Evolutionary conservation across 2,888 invertebrate species (phyloP).

Genomic region (Platycheirus rosarum): DNA sequence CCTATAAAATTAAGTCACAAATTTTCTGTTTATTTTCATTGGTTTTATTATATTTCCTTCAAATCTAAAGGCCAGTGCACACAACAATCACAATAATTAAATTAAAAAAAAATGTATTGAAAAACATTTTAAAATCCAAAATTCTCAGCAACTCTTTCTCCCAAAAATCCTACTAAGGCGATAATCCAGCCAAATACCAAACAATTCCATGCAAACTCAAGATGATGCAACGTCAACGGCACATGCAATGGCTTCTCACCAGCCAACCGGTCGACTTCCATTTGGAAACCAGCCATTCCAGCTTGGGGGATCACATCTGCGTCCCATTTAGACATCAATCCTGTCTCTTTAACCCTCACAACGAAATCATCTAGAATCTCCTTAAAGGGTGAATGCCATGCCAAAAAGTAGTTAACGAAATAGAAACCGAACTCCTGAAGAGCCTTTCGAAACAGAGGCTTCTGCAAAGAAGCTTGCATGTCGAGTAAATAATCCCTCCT

Average conservation of each 20-base stretch:
- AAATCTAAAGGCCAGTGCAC: no score
- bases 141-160: no score
- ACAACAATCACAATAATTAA: no score
- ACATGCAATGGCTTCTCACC: background rate
- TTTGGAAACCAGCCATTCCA: background rate
- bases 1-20: no score
- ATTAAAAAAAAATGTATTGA: no score
- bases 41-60: no score
- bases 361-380: slow-evolving; percentile 7
- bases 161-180: background rate
- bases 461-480: background rate
- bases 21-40: no score
- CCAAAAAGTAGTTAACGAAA: background rate
- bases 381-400: slow-evolving; percentile 6
- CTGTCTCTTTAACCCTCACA: background rate
- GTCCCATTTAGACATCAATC: slow-evolving; percentile 13
- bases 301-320: background rate
- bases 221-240: background rate
- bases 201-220: slow-evolving; percentile 8
- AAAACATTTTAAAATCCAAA: no score
- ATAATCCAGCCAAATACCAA: background rate
- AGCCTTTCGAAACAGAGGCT: background rate
- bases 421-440: background rate
- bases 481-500: slow-evolving; percentile 14
- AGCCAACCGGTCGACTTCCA: background rate